These are phyloP conservation scores for Pachyseris speciosa DNA, from an alignment of 64 coral and sea anemone genomes.

Conservation along the genomic window DNA sequence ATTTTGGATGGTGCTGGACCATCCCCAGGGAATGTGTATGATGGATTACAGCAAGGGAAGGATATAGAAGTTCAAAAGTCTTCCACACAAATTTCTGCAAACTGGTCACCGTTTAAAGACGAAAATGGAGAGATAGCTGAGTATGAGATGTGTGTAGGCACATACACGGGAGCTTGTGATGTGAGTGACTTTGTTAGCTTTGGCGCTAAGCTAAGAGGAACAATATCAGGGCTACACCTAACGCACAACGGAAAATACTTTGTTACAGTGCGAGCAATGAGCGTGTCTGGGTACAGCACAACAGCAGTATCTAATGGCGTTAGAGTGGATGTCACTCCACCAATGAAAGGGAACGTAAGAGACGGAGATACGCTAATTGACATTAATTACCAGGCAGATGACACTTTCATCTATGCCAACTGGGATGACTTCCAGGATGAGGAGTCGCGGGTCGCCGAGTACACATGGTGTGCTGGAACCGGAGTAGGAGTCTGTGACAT, in stretches of 20 bases:
- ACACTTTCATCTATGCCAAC: slow-evolving; percentile 67
- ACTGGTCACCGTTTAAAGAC: slow-evolving; percentile 67
- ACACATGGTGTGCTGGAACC: slow-evolving; percentile 85
- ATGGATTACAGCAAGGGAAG: background rate
- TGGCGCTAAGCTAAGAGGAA: slow-evolving; percentile 3
- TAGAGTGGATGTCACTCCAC: slow-evolving; percentile 68
- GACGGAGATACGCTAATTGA: slow-evolving; percentile 72
- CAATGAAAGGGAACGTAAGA: slow-evolving; percentile 42
- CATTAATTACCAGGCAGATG: slow-evolving; percentile 77
- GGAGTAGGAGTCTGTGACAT: slow-evolving; percentile 73
- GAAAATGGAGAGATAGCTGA: background rate
- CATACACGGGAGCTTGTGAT: slow-evolving; percentile 18
- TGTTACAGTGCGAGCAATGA: slow-evolving; percentile 72
- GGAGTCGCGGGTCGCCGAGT: slow-evolving; percentile 69
- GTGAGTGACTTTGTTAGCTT: slow-evolving; percentile 29
- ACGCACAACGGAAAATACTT: slow-evolving; percentile 72
- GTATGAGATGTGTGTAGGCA: slow-evolving; percentile 71
- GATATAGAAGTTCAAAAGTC: slow-evolving; percentile 48
- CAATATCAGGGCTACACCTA: slow-evolving; percentile 66
- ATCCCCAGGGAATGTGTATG: slow-evolving; percentile 23
- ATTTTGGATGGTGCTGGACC: slow-evolving; percentile 4
- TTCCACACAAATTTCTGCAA: slow-evolving; percentile 41
- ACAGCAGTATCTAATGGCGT: slow-evolving; percentile 72
- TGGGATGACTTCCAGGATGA: slow-evolving; percentile 87
- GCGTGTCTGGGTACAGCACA: slow-evolving; percentile 73